phyloP scores from a whole-genome alignment of 2,888 invertebrate species.

The Baronia brevicornis region DNA sequence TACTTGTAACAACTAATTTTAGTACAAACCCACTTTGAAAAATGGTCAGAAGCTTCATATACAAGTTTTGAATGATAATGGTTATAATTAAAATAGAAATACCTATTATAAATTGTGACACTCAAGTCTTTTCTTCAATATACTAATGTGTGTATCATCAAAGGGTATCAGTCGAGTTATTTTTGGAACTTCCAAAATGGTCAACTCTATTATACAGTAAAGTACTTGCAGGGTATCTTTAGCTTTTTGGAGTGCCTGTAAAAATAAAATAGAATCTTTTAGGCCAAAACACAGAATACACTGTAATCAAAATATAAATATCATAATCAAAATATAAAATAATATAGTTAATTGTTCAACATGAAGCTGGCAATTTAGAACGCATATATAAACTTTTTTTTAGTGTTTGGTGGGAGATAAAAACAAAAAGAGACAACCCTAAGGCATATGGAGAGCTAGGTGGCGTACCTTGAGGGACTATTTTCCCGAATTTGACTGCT shows the following conservation, averaged over 20 bases:
- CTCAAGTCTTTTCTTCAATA: constrained; percentile 34
- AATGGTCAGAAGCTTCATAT: background rate
- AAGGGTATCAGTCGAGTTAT: constrained; percentile 50
- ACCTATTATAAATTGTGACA: constrained; percentile 11
- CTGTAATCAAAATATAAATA: background rate
- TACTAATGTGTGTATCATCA: constrained; percentile 34
- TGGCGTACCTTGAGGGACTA: too few species aligned
- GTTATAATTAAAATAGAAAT: constrained; percentile 4
- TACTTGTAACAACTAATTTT: too few species aligned
- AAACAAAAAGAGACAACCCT: too few species aligned
- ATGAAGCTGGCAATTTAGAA: too few species aligned
- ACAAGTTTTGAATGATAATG: constrained; percentile 6
- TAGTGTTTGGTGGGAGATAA: too few species aligned
- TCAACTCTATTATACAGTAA: constrained; percentile 59
- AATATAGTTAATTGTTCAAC: too few species aligned
- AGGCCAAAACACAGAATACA: constrained; percentile 4
- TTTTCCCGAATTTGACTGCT: too few species aligned
- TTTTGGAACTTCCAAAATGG: constrained; percentile 44
- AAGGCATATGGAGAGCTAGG: too few species aligned
- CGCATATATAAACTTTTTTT: too few species aligned
- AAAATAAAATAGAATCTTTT: too few species aligned
- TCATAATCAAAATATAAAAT: too few species aligned
- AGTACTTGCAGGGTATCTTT: constrained; percentile 51
- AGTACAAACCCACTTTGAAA: too few species aligned
- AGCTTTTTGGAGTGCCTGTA: constrained; percentile 56